Percentiles rank a stretch among this genome's conserved stretches.
These are phyloP conservation scores for Parnassius smintheus DNA, from an alignment of 2,888 invertebrate species.

Conservation along the genomic window DNA sequence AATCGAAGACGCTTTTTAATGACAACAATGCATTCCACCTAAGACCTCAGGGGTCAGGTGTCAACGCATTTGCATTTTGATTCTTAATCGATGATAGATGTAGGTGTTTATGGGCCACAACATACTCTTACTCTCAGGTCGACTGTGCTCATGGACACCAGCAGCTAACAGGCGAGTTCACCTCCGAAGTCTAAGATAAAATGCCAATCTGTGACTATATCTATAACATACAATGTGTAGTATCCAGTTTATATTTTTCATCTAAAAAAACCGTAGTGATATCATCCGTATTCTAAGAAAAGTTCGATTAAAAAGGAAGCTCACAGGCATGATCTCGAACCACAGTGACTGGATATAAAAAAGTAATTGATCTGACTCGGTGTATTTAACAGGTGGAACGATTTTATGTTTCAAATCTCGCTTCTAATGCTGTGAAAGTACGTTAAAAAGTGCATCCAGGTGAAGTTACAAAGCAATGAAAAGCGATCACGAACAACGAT, in stretches of 20 bases:
- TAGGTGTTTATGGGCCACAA: no score
- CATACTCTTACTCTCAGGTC: no score
- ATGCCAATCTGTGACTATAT: no score
- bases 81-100: no score
- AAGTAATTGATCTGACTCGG: constrained; percentile 41
- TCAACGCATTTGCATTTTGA: no score
- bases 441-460: constrained; percentile 17
- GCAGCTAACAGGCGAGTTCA: no score
- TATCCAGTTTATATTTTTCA: neutral
- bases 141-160: no score
- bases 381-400: constrained; percentile 24
- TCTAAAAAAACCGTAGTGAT: constrained; percentile 37
- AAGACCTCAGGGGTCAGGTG: no score
- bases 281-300: constrained; percentile 47
- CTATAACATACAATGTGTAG: no score
- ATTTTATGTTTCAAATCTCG: constrained; percentile 21
- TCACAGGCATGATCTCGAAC: constrained; percentile 16
- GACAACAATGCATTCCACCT: no score
- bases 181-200: no score
- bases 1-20: no score
- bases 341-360: constrained; percentile 36
- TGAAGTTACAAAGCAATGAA: constrained; percentile 36
- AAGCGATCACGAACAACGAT: constrained; percentile 13
- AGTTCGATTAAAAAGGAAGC: constrained; percentile 30
- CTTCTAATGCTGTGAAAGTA: constrained; percentile 34